phyloP scores from a whole-genome alignment of 2,888 invertebrate species.

The Muschampia plurimacula region DNA sequence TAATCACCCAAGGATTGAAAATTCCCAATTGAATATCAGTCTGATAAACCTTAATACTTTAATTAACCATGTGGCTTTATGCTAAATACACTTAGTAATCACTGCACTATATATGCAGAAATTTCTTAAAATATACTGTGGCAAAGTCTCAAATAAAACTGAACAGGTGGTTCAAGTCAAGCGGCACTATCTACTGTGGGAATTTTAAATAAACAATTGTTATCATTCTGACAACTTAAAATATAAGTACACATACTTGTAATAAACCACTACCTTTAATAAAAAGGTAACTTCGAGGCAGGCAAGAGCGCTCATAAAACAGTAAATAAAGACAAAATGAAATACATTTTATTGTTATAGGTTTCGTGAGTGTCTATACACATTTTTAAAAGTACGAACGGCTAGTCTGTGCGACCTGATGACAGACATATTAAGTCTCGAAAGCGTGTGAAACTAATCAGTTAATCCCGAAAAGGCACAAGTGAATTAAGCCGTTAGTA shows the following conservation, averaged over 20 bases:
- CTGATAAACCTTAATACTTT: not conserved
- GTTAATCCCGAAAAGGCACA: too few species aligned
- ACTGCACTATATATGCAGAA: not conserved
- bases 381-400: too few species aligned
- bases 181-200: constrained; percentile 55
- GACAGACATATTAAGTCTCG: too few species aligned
- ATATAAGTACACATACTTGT: constrained; percentile 61
- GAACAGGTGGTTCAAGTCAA: constrained; percentile 69
- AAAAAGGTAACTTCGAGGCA: constrained; percentile 63
- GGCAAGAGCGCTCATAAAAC: constrained; percentile 71
- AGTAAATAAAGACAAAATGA: constrained; percentile 49
- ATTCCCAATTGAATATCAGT: constrained; percentile 20
- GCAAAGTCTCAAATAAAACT: not conserved
- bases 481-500: too few species aligned
- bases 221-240: constrained; percentile 45
- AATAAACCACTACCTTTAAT: constrained; percentile 51
- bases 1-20: constrained; percentile 8
- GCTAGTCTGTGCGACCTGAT: too few species aligned
- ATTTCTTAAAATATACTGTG: constrained; percentile 8
- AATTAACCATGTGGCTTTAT: constrained; percentile 16
- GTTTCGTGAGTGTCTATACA: too few species aligned
- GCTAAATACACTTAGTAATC: constrained; percentile 12
- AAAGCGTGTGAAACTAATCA: too few species aligned
- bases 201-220: constrained; percentile 50
- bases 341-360: constrained; percentile 40